Conservation (phyloP, 2,113 vertebrate species). For the Chaetodon trifascialis region DNA sequence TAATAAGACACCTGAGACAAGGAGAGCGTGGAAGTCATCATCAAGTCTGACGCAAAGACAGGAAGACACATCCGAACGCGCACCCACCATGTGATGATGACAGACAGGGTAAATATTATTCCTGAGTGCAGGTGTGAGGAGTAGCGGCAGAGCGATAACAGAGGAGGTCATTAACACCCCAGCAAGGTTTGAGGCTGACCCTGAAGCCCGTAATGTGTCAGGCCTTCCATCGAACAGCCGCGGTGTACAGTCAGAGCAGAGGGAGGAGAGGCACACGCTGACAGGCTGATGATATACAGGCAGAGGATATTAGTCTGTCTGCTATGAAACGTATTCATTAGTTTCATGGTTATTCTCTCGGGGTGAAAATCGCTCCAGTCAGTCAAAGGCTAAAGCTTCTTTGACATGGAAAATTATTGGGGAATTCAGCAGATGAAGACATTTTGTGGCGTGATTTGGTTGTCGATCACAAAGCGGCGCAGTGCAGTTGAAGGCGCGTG, state of each 20-base stretch:
- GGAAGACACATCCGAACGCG: slow-evolving; percentile 30
- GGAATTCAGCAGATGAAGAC: slow-evolving; percentile 22
- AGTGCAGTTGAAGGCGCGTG: not conserved
- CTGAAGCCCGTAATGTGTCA: slow-evolving; percentile 24
- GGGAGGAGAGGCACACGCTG: slow-evolving; percentile 50
- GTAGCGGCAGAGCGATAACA: slow-evolving; percentile 71
- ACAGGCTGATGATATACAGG: slow-evolving; percentile 67
- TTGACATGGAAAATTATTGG: slow-evolving; percentile 20
- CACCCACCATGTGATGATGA: slow-evolving; percentile 46
- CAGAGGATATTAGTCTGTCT: slow-evolving; percentile 46
- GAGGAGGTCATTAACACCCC: slow-evolving; percentile 55
- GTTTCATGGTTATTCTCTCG: slow-evolving; percentile 32
- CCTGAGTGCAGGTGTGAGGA: slow-evolving; percentile 74
- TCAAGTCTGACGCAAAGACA: slow-evolving; percentile 44
- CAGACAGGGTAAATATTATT: slow-evolving; percentile 76
- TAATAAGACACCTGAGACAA: slow-evolving; percentile 47
- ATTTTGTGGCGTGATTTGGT: slow-evolving; percentile 13
- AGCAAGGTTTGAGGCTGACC: slow-evolving; percentile 28
- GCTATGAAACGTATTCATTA: slow-evolving; percentile 59
- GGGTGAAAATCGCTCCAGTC: slow-evolving; percentile 24
- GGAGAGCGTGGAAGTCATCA: slow-evolving; percentile 60
- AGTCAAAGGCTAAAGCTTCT: not conserved
- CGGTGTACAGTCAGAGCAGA: slow-evolving; percentile 16
- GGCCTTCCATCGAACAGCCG: slow-evolving; percentile 21
- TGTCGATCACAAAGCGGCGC: slow-evolving; percentile 9